A percentile compares a stretch with the other conserved stretches of the same genome.
Conservation (phyloP, 2,113 vertebrate species). For the Empidonax alnorum region DNA sequence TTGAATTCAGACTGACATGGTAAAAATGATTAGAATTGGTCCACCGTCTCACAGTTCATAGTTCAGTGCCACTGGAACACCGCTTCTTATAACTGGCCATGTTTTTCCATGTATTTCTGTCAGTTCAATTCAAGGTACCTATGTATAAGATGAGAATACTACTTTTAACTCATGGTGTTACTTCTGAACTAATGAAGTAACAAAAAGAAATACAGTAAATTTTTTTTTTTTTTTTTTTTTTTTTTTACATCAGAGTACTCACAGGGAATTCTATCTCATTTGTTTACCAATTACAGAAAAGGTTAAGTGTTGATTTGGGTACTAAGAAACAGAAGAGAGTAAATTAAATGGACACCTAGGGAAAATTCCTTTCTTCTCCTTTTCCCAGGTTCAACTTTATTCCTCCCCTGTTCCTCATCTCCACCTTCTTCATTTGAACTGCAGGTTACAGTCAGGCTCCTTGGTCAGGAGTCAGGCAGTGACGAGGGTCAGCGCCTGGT, state of each 20-base stretch:
- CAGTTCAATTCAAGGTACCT: not conserved
- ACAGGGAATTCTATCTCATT: not conserved
- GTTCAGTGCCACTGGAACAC: not conserved
- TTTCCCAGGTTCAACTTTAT: not conserved
- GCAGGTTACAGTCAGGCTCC: not conserved
- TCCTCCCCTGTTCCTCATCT: fast-evolving
- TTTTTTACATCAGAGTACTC: not conserved
- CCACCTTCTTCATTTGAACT: fast-evolving
- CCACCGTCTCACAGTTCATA: not conserved
- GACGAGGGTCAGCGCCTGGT: not conserved
- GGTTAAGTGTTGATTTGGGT: not conserved
- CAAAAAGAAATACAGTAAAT: not conserved
- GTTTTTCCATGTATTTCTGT: not conserved
- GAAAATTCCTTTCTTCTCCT: not conserved
- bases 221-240: not conserved
- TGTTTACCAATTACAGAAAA: not conserved
- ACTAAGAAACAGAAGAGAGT: not conserved
- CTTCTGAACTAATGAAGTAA: not conserved
- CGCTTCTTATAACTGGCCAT: not conserved
- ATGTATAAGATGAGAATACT: not conserved
- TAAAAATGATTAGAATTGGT: not conserved
- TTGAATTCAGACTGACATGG: not conserved
- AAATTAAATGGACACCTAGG: not conserved
- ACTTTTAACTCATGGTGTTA: not conserved
- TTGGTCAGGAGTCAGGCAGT: fast-evolving